A percentile compares a stretch with the other conserved stretches of the same genome.
phyloP scores from a whole-genome alignment of 1,140 invertebrate genomes.

The Drosophila repletoides region DNA sequence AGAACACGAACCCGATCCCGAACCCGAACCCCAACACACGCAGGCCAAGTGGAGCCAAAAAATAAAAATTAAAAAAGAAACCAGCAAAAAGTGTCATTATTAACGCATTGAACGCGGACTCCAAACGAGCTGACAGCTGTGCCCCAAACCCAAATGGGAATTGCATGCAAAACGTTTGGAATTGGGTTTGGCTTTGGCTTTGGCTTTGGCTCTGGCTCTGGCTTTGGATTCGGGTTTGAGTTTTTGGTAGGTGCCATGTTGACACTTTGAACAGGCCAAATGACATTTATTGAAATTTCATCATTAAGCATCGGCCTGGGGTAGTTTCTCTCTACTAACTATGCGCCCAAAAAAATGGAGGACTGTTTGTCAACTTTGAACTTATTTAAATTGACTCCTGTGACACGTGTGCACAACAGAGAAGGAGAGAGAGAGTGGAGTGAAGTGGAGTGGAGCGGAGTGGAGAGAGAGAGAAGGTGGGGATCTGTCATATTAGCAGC shows the following conservation, averaged over 20 bases:
- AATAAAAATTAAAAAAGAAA: too few species aligned
- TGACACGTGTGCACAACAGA: conserved; percentile 42
- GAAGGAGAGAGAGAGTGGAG: neutral
- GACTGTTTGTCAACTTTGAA: conserved; percentile 68
- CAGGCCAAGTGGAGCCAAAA: too few species aligned
- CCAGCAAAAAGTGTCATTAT: conserved; percentile 72
- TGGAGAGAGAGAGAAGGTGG: neutral
- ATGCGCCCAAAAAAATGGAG: conserved; percentile 14
- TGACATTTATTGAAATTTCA: conserved; percentile 81
- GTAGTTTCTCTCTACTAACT: conserved; percentile 2
- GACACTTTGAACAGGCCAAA: conserved; percentile 71
- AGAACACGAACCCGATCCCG: conserved; percentile 1
- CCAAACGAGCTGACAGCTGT: conserved; percentile 62
- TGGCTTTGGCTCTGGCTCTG: neutral
- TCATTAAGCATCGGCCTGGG: conserved; percentile 49
- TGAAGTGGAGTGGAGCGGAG: conserved; percentile 11
- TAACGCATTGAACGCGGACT: conserved; percentile 67
- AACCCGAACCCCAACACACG: too few species aligned
- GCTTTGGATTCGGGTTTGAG: neutral
- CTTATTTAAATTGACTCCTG: conserved; percentile 69
- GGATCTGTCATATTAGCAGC: conserved; percentile 38
- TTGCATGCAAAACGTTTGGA: neutral
- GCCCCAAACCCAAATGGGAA: conserved; percentile 21
- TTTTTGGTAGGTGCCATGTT: conserved; percentile 61
- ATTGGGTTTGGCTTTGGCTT: neutral